Evolutionary conservation across 2,888 invertebrate species (phyloP), one percentile per base, ranked within the genome.

Genomic region (Hirtodrosophila duncani): DNA sequence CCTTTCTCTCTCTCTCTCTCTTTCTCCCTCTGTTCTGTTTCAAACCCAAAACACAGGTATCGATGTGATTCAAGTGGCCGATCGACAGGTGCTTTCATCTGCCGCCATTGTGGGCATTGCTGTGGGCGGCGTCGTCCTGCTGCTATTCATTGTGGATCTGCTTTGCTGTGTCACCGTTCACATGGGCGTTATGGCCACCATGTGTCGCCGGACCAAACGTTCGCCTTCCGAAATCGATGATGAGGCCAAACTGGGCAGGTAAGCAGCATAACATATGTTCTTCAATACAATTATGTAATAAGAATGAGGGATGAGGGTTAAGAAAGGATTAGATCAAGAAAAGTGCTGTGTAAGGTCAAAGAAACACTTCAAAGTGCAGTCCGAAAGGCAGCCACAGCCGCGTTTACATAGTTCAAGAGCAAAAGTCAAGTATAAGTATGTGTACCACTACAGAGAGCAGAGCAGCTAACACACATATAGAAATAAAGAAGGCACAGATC

Each of bases 161-260:
- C 90, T 94, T 24, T 95, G 97, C 83, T 93, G 92, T 85, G 89
- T 91, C 88, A 91, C 89, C 87, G 90, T 86, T 3, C 84, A 85
- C 50, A 84, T 92, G 81, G 92, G 92, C 29, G 90, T 92, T 20
- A 89, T 92, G 77, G 92, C 92, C n/a, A 88, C 90, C 20, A 87
- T 92, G 71, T 92, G 92, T 74, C 90, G 91, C 49, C 83, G 81
- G 63, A 79, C 80, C 59, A 87, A 84, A 80, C 83, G 87, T 36
- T 86, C 87, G 21, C 87, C 87, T 20, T 87, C 87, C 2, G 87
- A 87, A 57, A 84, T 93, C 67, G 94, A 94, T 64, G 94, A 94
- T 50, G 94, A 94, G 87, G 90, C 93, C 0, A 95, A 94, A 86
- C 88, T 95, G 55, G 93, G 94, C 89, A 95, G 94, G 95, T 95